Conservation (phyloP, 1,140 invertebrate species). For the Bombus waltoni region DNA sequence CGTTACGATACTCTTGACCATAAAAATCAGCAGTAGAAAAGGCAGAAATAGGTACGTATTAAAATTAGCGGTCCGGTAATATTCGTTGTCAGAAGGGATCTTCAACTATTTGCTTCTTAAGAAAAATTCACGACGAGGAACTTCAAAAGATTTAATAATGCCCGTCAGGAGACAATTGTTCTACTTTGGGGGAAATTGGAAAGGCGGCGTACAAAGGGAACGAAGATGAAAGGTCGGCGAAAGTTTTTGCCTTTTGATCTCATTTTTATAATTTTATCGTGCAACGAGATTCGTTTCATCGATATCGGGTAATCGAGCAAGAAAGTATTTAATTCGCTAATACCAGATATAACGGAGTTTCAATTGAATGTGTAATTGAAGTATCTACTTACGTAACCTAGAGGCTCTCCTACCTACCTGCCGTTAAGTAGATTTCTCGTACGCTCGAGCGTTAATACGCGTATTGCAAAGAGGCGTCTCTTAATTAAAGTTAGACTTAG, state of each 20-base stretch:
- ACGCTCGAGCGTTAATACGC: conserved; percentile 3
- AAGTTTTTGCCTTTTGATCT: neutral
- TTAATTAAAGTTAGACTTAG: conserved; percentile 42
- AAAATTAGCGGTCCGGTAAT: conserved; percentile 7
- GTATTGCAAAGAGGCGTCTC: conserved; percentile 16
- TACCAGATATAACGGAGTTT: neutral
- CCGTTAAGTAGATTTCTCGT: conserved; percentile 34
- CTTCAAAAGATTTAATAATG: conserved; percentile 61
- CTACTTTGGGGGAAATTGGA: conserved; percentile 48
- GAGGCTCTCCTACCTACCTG: neutral
- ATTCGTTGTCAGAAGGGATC: conserved; percentile 6
- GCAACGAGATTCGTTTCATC: neutral
- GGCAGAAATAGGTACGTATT: neutral
- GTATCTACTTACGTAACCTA: neutral
- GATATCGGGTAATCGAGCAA: conserved; percentile 1
- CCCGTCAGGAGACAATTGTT: conserved; percentile 53
- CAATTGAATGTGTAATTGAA: conserved; percentile 18
- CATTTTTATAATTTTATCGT: conserved; percentile 22
- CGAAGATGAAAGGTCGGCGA: conserved; percentile 9
- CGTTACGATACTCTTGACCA: no score
- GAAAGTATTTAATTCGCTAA: conserved; percentile 6
- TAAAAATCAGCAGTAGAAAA: neutral
- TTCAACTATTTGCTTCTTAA: conserved; percentile 25
- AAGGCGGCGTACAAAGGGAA: conserved; percentile 10
- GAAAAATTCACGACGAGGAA: conserved; percentile 47